A percentile compares a stretch with the other conserved stretches of the same genome.
phyloP scores from a whole-genome alignment of 2,797 vertebrate genomes.

The Scolopax rusticola region DNA sequence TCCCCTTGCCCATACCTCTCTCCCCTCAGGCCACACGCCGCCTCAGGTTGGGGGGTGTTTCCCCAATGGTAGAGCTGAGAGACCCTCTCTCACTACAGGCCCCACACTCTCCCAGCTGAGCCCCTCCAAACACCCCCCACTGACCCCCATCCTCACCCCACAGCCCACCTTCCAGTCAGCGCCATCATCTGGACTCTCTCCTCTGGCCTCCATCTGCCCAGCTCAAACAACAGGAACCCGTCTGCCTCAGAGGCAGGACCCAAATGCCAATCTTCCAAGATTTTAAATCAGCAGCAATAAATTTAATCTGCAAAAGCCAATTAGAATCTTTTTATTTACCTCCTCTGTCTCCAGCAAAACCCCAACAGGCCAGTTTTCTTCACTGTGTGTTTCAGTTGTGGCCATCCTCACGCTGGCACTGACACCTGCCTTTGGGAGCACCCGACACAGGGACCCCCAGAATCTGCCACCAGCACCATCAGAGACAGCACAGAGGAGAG shows the following conservation, averaged over 20 bases:
- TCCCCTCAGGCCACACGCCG: neutral
- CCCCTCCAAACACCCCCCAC: accelerated
- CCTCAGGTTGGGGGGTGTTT: neutral
- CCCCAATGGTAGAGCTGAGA: accelerated
- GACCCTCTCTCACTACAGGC: neutral
- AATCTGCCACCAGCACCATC: neutral
- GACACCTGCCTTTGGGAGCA: neutral
- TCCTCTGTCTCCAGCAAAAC: neutral
- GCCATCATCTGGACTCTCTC: accelerated
- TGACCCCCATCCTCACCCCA: neutral
- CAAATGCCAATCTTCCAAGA: neutral
- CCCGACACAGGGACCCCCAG: neutral
- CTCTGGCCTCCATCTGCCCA: accelerated
- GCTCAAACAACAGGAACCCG: neutral
- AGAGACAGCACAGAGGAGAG: neutral
- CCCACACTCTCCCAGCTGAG: neutral
- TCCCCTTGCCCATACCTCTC: accelerated
- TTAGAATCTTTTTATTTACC: neutral
- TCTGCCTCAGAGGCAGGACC: neutral
- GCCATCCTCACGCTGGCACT: neutral
- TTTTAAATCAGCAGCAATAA: neutral
- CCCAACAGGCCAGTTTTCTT: neutral
- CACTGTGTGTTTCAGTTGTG: neutral
- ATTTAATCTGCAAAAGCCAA: neutral
- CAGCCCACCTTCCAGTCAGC: neutral